Evolutionary conservation across 1,140 invertebrate species (phyloP).

Genomic region (Nephila pilipes): DNA sequence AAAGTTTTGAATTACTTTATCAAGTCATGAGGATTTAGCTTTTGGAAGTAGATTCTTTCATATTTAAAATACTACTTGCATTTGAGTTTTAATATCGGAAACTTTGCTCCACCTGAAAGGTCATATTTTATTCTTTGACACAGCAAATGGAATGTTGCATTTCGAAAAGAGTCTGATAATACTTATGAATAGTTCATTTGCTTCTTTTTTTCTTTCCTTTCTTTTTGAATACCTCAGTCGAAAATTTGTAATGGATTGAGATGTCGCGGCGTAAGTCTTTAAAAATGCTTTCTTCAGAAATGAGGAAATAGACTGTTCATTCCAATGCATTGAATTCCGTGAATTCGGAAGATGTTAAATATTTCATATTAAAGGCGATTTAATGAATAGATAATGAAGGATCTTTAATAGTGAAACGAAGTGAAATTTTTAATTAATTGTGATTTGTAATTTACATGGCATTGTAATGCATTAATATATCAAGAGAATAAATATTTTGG

Average conservation of each 20-base stretch:
- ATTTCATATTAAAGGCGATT: not conserved
- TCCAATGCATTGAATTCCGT: not conserved
- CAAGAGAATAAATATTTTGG: too few species aligned
- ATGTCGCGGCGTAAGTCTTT: not conserved
- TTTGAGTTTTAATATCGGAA: constrained; percentile 60
- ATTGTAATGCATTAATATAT: too few species aligned
- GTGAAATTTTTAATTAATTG: too few species aligned
- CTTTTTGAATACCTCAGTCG: not conserved
- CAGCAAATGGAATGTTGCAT: constrained; percentile 43
- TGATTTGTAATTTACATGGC: too few species aligned
- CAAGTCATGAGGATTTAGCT: constrained; percentile 69
- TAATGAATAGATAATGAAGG: not conserved
- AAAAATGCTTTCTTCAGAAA: not conserved
- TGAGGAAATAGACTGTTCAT: not conserved
- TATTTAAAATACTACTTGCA: constrained; percentile 68
- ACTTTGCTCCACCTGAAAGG: constrained; percentile 46
- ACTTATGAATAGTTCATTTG: constrained; percentile 29
- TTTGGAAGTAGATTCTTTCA: constrained; percentile 41
- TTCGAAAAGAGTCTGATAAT: constrained; percentile 34
- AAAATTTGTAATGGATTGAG: not conserved
- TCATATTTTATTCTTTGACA: constrained; percentile 53
- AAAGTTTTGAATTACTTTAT: constrained; percentile 76
- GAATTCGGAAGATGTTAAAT: not conserved
- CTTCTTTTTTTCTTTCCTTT: not conserved
- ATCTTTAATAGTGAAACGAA: not conserved